Evolutionary conservation across 2,888 invertebrate genomes (phyloP), one percentile per base, ranked within the genome.

Genomic region (Anoplius nigerrimus): DNA sequence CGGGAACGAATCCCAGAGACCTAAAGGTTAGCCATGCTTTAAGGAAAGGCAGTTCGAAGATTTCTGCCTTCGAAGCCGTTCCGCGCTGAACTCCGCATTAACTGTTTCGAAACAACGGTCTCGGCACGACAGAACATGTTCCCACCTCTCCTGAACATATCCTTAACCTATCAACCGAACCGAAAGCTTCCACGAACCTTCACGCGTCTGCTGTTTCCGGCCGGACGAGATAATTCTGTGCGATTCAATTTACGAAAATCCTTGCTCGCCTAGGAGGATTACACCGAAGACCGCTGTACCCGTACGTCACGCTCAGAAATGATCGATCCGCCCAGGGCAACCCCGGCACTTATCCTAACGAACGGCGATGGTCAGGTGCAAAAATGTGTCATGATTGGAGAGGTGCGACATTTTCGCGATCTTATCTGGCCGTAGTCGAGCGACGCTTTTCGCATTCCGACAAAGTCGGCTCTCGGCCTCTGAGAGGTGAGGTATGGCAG

Each of bases 391-490:
- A 65, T 5, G 76, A 69, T 75, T 58, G 48, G 69, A 57, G 54
- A 71, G 71, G 69, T 58, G 75, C 71, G 78, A 79, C 73, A 78
- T 67, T 57, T 59, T 63, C 56, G 68, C 71, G 79, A 79, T 79
- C 66, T 75, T 79, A 79, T 79, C 79, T 34, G 69, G 1, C 27
- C 6, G 13, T 15, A 64, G 64, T 61, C 62, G 59, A 72, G 65
- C 62, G 63, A 73, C 78, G 67, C 59, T 75, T 73, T 72, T 74
- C 75, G 74, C 78, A 75, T 78, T 72, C 79, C 79, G 70, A 80
- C 72, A 78, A 78, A 78, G 76, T 58, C 55, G 71, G 61, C 65
- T 42, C 20, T 18, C 5, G 48, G 48, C 48, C 13, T n/a, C n/a
- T n/a, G n/a, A 16, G 13, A 48, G 48, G 48, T 48, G 34, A 34